Base-by-base conservation (phyloP, 2,113 vertebrate genomes). In the Clarias macrocephalus region DNA sequence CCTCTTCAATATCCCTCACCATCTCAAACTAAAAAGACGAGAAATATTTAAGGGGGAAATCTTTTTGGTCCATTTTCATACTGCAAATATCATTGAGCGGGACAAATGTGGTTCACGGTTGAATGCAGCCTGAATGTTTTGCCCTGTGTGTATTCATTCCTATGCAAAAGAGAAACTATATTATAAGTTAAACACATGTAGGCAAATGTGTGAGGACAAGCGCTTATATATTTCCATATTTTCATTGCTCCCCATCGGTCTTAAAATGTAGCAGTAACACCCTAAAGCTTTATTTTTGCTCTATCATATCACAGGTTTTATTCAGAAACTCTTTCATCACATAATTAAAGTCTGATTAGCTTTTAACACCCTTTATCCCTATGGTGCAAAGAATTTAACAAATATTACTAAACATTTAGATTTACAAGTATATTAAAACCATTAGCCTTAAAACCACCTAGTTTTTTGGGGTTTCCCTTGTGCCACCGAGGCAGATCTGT, bases 321-420 rank as follows among this genome's bases (percentile, higher is more conserved):
- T 82, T 80, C n/a, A n/a, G 48, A 77, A 52, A 80, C 77, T 80
- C 76, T 59, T 80, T 18, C 33, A 5, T 10, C 54, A 80, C 77
- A 59, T 15, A 57, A 59, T 80, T 33, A 57, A 80, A 28, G 77
- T 80, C 57, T 21, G 56, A 80, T 59, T 33, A 2, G 16, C 4
- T 30, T 80, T 80, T 28, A 57, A 16, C 54, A 59, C 8, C 77
- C 8, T 5, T 80, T 80, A 59, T 59, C 23, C 25, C 54, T 28
- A 28, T 28, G 52, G 25, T 15, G 16, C 48, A 16, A 54, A 54
- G 2, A 56, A 54, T 28, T 56, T 54, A 13, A 54, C 13, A 8
- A 48, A 48, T 77, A 12, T 77, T 56, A n/a, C 12, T 56, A 6
- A 56, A 6, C 48, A 28, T 56, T 77, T 25, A 18, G 25, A 76